These are phyloP conservation scores for Drosophila sp. DNA, from an alignment of 1,140 invertebrate genomes.

Conservation along the genomic window DNA sequence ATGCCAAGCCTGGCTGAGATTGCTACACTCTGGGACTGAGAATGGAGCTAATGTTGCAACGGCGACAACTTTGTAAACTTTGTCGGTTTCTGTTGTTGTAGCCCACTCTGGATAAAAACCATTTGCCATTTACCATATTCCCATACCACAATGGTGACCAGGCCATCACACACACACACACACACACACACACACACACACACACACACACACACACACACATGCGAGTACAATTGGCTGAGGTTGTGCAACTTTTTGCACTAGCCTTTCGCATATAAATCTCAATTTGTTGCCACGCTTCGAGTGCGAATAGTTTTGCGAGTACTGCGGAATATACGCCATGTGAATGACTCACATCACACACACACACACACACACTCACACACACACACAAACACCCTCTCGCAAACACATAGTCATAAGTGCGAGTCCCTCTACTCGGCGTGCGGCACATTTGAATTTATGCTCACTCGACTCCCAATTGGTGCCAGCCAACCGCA, in stretches of 20 bases:
- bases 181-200: conserved; percentile 13
- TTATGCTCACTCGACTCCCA: conserved; percentile 80
- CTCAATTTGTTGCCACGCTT: conserved; percentile 79
- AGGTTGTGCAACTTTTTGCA: conserved; percentile 77
- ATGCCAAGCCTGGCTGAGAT: conserved; percentile 25
- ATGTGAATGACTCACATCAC: conserved; percentile 37
- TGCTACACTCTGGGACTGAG: conserved; percentile 19
- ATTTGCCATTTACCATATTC: conserved; percentile 74
- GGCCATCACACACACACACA: conserved; percentile 50
- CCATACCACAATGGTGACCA: conserved; percentile 60
- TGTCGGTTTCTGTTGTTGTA: conserved; percentile 55
- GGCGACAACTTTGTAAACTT: conserved; percentile 75
- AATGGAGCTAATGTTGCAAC: conserved; percentile 60
- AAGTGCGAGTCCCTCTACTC: conserved; percentile 31
- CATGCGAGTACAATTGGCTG: conserved; percentile 58
- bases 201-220: conserved; percentile 27
- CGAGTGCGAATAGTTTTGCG: conserved; percentile 75
- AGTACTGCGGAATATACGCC: conserved; percentile 29
- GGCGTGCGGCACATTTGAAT: conserved; percentile 67
- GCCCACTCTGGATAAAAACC: conserved; percentile 49
- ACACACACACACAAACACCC: neutral
- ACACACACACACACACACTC: conserved; percentile 16
- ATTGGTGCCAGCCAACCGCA: conserved; percentile 75
- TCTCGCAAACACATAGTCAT: conserved; percentile 35
- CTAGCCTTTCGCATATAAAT: conserved; percentile 68